Conservation (phyloP, 2,888 invertebrate species). For the Spodoptera littoralis region DNA sequence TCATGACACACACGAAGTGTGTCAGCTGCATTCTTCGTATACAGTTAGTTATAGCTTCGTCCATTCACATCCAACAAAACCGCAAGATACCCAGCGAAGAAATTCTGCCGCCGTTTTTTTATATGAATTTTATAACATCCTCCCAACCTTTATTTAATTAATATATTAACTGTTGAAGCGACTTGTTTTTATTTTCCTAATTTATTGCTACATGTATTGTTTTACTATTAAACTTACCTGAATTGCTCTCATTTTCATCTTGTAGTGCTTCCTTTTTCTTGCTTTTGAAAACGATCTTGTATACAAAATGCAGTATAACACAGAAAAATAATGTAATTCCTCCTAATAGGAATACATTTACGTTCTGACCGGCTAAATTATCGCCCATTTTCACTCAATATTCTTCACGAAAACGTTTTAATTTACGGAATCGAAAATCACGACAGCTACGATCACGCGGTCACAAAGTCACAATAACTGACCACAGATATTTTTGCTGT, state of each 20-base stretch:
- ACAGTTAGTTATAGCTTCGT: slow-evolving; percentile 69
- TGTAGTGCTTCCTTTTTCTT: slow-evolving; percentile 77
- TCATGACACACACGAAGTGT: slow-evolving; percentile 58
- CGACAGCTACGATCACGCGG: slow-evolving; percentile 78
- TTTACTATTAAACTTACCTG: slow-evolving; percentile 68
- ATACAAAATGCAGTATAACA: slow-evolving; percentile 78
- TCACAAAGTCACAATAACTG: slow-evolving; percentile 67
- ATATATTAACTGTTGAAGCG: not conserved
- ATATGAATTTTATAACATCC: not conserved
- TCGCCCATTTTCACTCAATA: slow-evolving; percentile 85
- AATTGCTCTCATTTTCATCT: slow-evolving; percentile 77
- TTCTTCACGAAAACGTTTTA: slow-evolving; percentile 63
- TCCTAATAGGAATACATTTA: slow-evolving; percentile 71
- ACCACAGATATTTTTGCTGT: slow-evolving; percentile 63
- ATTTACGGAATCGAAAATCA: slow-evolving; percentile 59
- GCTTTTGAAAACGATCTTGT: slow-evolving; percentile 76
- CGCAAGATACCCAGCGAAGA: slow-evolving; percentile 41
- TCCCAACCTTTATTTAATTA: not conserved
- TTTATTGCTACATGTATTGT: slow-evolving; percentile 4
- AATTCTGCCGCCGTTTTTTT: slow-evolving; percentile 30
- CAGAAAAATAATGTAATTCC: slow-evolving; percentile 74
- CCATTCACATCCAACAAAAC: slow-evolving; percentile 61
- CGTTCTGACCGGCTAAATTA: slow-evolving; percentile 75
- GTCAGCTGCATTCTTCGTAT: slow-evolving; percentile 69
- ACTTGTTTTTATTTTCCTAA: slow-evolving; percentile 7